Percentiles rank a stretch among this genome's conserved stretches.
Evolutionary conservation across 53 echinoderm and acorn worm genomes (phyloP).

Genomic region (Mesocentrotus franciscanus): DNA sequence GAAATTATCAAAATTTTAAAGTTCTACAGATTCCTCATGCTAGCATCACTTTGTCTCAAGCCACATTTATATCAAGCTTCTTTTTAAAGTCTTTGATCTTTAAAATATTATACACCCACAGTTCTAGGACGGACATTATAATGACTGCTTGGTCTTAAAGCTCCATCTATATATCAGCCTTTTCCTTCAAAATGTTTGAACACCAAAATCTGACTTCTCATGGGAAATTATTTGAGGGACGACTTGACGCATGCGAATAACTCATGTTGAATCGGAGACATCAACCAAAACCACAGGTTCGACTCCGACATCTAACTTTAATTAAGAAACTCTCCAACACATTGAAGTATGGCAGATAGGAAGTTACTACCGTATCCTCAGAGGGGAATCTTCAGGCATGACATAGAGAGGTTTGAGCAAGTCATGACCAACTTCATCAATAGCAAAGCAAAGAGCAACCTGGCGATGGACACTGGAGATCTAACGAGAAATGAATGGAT

Average conservation of each 20-base stretch:
- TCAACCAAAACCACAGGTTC: neutral
- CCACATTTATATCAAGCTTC: too few species aligned
- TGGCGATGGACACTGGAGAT: slow-evolving; percentile 11
- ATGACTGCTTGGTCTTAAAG: neutral
- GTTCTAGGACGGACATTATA: too few species aligned
- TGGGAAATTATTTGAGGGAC: neutral
- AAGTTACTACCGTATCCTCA: neutral
- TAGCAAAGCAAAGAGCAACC: slow-evolving; percentile 26
- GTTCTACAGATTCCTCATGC: neutral
- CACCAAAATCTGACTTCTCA: neutral
- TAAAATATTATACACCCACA: too few species aligned
- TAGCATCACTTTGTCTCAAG: neutral
- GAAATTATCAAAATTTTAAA: neutral
- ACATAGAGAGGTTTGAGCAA: neutral
- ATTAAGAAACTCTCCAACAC: neutral
- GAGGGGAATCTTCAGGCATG: slow-evolving; percentile 11
- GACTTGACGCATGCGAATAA: neutral
- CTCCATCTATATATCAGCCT: neutral
- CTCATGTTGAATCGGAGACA: neutral
- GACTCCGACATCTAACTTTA: neutral
- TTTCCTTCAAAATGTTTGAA: neutral
- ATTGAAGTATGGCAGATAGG: neutral
- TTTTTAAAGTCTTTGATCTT: too few species aligned
- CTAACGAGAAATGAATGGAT: slow-evolving; percentile 64
- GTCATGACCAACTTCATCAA: slow-evolving; percentile 12